These are phyloP conservation scores for Ceratosolen fusciceps DNA, from an alignment of 1,140 invertebrate genomes.

Conservation along the genomic window DNA sequence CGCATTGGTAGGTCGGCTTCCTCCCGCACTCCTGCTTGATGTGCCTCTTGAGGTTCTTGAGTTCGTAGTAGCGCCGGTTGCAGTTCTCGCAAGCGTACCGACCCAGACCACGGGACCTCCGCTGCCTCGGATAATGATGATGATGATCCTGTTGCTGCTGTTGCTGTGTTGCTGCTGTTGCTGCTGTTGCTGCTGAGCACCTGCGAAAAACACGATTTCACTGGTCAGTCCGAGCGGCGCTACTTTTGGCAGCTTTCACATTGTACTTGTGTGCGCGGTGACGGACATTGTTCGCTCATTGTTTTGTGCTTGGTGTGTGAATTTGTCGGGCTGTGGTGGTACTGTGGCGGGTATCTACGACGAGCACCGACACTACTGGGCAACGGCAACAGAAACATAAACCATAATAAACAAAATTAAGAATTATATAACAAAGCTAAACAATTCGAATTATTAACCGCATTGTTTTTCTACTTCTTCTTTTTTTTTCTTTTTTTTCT, in stretches of 20 bases:
- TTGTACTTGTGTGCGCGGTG: background rate
- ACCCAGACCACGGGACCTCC: conserved; percentile 64
- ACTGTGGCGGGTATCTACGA: background rate
- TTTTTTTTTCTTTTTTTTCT: too few species aligned
- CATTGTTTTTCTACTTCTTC: too few species aligned
- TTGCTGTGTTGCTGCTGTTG: background rate
- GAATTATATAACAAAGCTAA: too few species aligned
- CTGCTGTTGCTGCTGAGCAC: too few species aligned
- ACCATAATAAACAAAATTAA: too few species aligned
- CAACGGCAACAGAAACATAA: too few species aligned
- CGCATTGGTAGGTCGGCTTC: conserved; percentile 74
- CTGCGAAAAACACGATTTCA: conserved; percentile 18
- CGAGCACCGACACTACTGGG: too few species aligned
- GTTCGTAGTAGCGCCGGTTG: conserved; percentile 66
- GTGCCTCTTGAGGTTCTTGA: conserved; percentile 65
- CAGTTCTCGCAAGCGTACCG: conserved; percentile 64
- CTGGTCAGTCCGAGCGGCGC: background rate
- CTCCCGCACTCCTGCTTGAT: conserved; percentile 74
- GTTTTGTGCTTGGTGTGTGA: background rate
- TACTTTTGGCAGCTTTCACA: background rate
- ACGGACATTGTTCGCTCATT: background rate
- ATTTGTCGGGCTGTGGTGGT: background rate
- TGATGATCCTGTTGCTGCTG: background rate
- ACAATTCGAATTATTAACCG: too few species aligned
- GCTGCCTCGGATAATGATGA: conserved; percentile 22